Percentiles rank a stretch among this genome's conserved stretches.
These are phyloP conservation scores for Daphoenositta chrysoptera DNA, from an alignment of 2,113 vertebrate species.

Conservation along the genomic window DNA sequence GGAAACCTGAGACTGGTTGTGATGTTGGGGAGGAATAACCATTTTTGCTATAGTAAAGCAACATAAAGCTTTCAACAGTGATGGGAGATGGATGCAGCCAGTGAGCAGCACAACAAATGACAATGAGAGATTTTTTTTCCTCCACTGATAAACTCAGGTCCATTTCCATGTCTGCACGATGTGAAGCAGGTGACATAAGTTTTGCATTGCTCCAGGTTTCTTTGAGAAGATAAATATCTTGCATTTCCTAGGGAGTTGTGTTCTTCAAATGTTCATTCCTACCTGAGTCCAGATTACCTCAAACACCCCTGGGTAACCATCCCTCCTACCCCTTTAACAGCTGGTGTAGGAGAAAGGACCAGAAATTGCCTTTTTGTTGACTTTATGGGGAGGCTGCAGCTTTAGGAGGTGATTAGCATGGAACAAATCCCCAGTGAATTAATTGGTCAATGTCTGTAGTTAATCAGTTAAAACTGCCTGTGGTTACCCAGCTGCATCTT, in stretches of 20 bases:
- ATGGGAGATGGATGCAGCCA: background rate
- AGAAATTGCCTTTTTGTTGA: background rate
- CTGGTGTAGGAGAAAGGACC: background rate
- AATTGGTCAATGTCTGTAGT: constrained; percentile 25
- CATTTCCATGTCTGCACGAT: background rate
- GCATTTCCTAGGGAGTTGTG: background rate
- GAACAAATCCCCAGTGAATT: background rate
- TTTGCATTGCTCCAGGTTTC: background rate
- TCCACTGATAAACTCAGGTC: background rate
- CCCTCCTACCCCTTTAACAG: background rate
- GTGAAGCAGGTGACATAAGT: background rate
- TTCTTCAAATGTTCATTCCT: background rate
- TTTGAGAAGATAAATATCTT: background rate
- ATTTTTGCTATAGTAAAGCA: rapidly evolving
- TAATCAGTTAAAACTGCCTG: constrained; percentile 18
- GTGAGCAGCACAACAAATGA: background rate
- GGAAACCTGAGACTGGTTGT: background rate
- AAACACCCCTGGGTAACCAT: background rate
- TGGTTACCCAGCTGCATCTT: constrained; percentile 15
- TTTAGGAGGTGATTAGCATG: background rate
- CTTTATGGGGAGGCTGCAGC: background rate
- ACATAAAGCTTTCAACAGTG: background rate
- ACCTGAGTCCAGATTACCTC: background rate
- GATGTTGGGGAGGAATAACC: background rate
- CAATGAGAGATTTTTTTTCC: background rate